Base-by-base conservation (phyloP, 1,140 invertebrate genomes). In the Hyposmocoma kahamanoa region DNA sequence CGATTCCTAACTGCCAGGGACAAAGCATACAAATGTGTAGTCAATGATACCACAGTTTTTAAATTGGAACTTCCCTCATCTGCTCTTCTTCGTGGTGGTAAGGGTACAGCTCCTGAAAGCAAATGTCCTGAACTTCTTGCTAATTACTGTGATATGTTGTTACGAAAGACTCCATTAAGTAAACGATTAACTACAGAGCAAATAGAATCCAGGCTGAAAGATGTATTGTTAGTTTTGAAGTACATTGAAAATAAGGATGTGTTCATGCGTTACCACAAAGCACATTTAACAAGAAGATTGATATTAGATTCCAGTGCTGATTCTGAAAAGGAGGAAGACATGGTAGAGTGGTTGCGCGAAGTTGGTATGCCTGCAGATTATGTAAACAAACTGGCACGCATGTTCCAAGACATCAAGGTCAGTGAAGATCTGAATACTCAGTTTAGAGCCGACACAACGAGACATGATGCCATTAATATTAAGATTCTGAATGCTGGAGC, bases 231-330 rank as follows among this genome's bases (percentile, higher is more conserved):
- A 69, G 97, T 99, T 32, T 88, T 99, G 38, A 99, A 99, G 86
- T 99, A 99, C 87, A 97, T 99, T 42, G 96, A 97, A 79, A 99
- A 99, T 82, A 99, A 99, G 84, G 98, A 99, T 89, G 97, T 99
- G 5, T 99, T 99, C 77, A 99, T 99, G 98, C 89, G 97, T 53
- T 99, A 98, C 86, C 97, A 99, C 84, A 99, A 99, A 87, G 97
- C 97, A 28, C 98, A 99, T 89, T 89, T 99, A 58, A 99, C 98
- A 19, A 88, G 98, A 62, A 90, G 98, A 62, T 90, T 99, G 22
- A 98, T 99, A 69, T 87, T 99, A 42, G 97, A 98, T 66, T 96
- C 96, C 11, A 98, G 97, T 64, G 97, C 97, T 1, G 98, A 99
- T 87, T 98, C 96, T 59, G 98, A 99, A 77, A 99, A 99, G 78